Evolutionary conservation across 2,797 vertebrate genomes (phyloP).

Genomic region (Zalophus californianus): DNA sequence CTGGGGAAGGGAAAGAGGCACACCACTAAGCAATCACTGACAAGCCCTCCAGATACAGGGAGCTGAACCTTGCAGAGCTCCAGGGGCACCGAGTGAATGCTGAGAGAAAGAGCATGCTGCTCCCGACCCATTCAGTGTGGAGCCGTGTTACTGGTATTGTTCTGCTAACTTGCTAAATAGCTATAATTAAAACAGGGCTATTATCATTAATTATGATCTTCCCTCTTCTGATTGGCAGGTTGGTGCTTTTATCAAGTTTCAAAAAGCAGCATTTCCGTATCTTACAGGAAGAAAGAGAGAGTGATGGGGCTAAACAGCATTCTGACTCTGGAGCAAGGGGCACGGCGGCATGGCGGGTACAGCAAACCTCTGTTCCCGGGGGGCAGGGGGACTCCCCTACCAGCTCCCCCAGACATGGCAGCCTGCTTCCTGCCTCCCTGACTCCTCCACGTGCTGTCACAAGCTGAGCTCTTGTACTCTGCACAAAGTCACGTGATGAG

Average conservation of each 20-base stretch:
- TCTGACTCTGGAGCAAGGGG: slow-evolving; percentile 61
- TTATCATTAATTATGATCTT: slow-evolving; percentile 83
- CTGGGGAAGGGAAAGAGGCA: background rate
- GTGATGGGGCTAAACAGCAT: background rate
- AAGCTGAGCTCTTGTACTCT: background rate
- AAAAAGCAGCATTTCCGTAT: slow-evolving; percentile 65
- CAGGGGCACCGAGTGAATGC: slow-evolving; percentile 38
- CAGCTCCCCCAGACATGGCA: slow-evolving; percentile 58
- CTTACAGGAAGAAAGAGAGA: slow-evolving; percentile 40
- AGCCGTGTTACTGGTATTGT: slow-evolving; percentile 78
- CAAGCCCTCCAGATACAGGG: background rate
- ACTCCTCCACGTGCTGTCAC: background rate
- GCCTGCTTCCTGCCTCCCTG: background rate
- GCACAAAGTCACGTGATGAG: background rate
- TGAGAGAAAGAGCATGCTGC: slow-evolving; percentile 58
- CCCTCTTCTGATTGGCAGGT: slow-evolving; percentile 76
- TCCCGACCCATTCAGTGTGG: slow-evolving; percentile 5
- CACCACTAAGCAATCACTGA: background rate
- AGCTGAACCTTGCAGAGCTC: slow-evolving; percentile 69
- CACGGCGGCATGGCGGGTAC: background rate
- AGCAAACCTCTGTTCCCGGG: background rate
- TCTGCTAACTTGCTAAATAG: slow-evolving; percentile 84
- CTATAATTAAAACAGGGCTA: slow-evolving; percentile 82
- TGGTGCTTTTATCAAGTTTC: slow-evolving; percentile 75
- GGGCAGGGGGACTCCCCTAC: background rate